These are phyloP conservation scores for Hydropsyche betteni DNA, from an alignment of 2,888 invertebrate species.

Conservation along the genomic window DNA sequence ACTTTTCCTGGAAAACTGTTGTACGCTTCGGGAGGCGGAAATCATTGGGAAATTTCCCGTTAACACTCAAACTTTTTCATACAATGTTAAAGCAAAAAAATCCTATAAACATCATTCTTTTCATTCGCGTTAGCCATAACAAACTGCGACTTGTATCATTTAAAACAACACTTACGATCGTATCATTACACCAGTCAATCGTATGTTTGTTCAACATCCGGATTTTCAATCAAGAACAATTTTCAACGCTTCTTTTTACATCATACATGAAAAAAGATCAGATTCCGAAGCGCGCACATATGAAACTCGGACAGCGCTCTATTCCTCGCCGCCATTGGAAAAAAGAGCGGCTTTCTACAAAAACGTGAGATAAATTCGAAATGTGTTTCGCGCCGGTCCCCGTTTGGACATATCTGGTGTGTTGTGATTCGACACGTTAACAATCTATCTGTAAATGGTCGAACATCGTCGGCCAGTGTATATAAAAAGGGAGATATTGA, in stretches of 20 bases:
- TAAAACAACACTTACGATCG: too few species aligned
- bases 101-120: too few species aligned
- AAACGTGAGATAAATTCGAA: slow-evolving; percentile 11
- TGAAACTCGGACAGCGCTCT: background rate
- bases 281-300: background rate
- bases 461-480: slow-evolving; percentile 1
- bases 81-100: too few species aligned
- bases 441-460: slow-evolving; percentile 13
- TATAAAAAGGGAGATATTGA: slow-evolving; percentile 23
- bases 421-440: slow-evolving; percentile 9
- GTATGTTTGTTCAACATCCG: too few species aligned
- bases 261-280: background rate
- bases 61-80: too few species aligned
- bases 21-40: slow-evolving; percentile 5
- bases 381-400: background rate
- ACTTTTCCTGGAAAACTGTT: slow-evolving; percentile 16
- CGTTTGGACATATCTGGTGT: slow-evolving; percentile 21
- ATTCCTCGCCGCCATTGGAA: too few species aligned
- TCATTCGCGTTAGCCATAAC: too few species aligned
- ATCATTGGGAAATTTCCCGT: slow-evolving; percentile 4
- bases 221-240: too few species aligned
- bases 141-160: too few species aligned
- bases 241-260: too few species aligned
- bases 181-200: too few species aligned
- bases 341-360: slow-evolving; percentile 4